Evolutionary conservation across 2,113 vertebrate genomes (phyloP).

Genomic region (Lycaon pictus): DNA sequence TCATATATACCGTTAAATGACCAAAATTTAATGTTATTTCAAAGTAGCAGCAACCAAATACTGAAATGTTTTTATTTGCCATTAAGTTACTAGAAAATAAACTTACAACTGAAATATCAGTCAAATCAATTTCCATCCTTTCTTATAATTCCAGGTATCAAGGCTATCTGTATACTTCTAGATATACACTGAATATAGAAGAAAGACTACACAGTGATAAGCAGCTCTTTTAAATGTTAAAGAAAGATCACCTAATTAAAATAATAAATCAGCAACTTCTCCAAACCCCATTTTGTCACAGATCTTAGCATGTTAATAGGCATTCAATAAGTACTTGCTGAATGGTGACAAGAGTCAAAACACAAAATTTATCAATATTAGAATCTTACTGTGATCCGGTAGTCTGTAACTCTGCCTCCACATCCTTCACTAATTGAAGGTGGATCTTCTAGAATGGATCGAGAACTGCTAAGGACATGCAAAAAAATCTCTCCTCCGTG

Average conservation of each 20-base stretch:
- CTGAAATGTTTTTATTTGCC: not conserved
- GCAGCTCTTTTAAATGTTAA: not conserved
- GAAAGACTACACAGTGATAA: not conserved
- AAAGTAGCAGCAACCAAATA: slow-evolving; percentile 43
- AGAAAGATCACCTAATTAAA: slow-evolving; percentile 31
- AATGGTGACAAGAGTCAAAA: not conserved
- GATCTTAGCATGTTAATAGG: not conserved
- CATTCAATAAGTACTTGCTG: not conserved
- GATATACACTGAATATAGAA: not conserved
- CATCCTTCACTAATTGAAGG: slow-evolving; percentile 99
- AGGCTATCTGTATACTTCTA: not conserved
- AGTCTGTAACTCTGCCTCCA: slow-evolving; percentile 98
- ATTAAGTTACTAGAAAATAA: slow-evolving; percentile 33
- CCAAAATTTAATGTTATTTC: slow-evolving; percentile 18
- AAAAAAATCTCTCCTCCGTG: slow-evolving; percentile 98
- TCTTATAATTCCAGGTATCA: not conserved
- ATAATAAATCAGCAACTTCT: not conserved
- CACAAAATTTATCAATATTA: not conserved
- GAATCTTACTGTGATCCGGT: slow-evolving; percentile 95
- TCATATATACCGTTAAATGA: not conserved
- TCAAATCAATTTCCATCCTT: not conserved
- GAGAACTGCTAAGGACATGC: slow-evolving; percentile 96
- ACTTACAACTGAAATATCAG: not conserved
- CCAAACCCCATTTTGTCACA: not conserved
- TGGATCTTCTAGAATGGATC: slow-evolving; percentile 97